Conservation (phyloP, 2,888 invertebrate genomes). For the Drosophila villosipedis region DNA sequence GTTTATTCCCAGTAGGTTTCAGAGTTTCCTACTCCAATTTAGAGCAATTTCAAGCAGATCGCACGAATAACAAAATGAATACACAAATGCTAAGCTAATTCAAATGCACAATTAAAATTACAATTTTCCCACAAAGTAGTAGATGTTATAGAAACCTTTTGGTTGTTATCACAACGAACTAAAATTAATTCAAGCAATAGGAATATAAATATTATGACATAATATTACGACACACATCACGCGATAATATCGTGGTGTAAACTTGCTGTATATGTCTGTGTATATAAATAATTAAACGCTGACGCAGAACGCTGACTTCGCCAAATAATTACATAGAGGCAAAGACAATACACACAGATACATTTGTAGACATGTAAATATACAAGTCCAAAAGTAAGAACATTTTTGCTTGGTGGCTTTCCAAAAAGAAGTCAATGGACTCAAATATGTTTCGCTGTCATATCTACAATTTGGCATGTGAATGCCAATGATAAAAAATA, state of each 20-base stretch:
- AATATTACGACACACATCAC: constrained; percentile 10
- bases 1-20: neutral
- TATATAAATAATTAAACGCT: constrained; percentile 16
- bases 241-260: constrained; percentile 16
- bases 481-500: constrained; percentile 12
- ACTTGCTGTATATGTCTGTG: constrained; percentile 6
- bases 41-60: neutral
- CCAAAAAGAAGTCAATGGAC: constrained; percentile 55
- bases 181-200: neutral
- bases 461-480: constrained; percentile 30
- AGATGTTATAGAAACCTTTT: neutral
- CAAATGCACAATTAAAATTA: too few species aligned
- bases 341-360: neutral
- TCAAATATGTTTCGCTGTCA: constrained; percentile 27
- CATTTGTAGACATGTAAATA: neutral
- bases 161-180: neutral
- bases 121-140: neutral
- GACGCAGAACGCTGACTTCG: constrained; percentile 3
- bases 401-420: constrained; percentile 16
- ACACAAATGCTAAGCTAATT: neutral
- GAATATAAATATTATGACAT: constrained; percentile 15
- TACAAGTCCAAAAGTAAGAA: constrained; percentile 12
- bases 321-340: neutral
- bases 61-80: neutral
- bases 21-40: neutral